Percentiles rank a stretch among this genome's conserved stretches.
phyloP scores from a whole-genome alignment of 2,797 vertebrate genomes.

The Loriculus beryllinus region DNA sequence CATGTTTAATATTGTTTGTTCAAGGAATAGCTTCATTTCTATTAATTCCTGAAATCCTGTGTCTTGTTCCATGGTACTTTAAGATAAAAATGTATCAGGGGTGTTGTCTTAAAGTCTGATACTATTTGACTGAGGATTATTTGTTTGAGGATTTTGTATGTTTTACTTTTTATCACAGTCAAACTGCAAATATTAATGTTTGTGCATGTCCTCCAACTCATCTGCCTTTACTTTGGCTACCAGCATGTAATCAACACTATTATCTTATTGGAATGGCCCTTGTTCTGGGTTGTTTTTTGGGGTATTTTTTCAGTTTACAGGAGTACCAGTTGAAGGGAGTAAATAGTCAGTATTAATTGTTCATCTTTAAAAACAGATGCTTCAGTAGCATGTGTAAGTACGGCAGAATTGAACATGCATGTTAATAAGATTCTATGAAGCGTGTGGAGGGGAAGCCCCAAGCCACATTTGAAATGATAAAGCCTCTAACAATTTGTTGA shows the following conservation, averaged over 20 bases:
- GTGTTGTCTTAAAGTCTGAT: neutral
- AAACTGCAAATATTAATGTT: neutral
- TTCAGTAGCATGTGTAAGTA: neutral
- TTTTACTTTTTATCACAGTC: slow-evolving; percentile 11
- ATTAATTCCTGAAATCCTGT: neutral
- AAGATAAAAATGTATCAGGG: neutral
- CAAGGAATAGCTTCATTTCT: neutral
- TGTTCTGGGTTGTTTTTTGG: neutral
- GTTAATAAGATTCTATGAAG: neutral
- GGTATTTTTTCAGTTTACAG: neutral
- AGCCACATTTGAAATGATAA: neutral
- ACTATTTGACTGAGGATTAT: neutral
- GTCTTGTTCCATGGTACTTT: neutral
- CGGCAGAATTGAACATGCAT: neutral
- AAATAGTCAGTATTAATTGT: neutral
- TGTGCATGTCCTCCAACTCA: neutral
- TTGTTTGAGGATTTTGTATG: neutral
- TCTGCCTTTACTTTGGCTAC: neutral
- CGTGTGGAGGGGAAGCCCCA: neutral
- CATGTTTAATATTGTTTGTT: neutral
- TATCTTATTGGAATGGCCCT: neutral
- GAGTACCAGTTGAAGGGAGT: neutral
- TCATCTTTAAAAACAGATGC: neutral
- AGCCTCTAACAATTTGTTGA: neutral
- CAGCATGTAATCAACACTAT: neutral